phyloP scores from a whole-genome alignment of 2,797 vertebrate species.

The Notoglanidium macrostoma region DNA sequence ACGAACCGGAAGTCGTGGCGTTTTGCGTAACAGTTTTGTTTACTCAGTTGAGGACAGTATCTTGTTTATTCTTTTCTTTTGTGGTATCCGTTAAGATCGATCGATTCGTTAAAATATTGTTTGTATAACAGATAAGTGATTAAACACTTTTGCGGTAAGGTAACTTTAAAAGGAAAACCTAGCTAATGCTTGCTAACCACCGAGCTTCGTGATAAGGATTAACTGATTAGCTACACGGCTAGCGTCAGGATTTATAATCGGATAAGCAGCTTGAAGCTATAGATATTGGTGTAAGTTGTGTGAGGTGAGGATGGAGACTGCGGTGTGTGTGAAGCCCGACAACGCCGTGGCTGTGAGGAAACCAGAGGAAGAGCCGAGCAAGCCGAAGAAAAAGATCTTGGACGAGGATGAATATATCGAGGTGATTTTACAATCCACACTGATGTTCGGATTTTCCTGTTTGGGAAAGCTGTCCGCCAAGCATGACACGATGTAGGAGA shows the following conservation, averaged over 20 bases:
- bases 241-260: neutral
- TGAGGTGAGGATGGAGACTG: neutral
- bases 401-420: slow-evolving; percentile 52
- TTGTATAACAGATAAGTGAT: neutral
- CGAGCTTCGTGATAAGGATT: neutral
- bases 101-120: neutral
- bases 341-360: slow-evolving; percentile 35
- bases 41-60: neutral
- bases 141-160: neutral
- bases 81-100: neutral
- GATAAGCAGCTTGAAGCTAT: neutral
- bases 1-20: neutral
- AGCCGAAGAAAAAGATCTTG: slow-evolving; percentile 38
- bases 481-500: neutral
- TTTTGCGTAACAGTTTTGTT: neutral
- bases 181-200: neutral
- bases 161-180: neutral
- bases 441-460: neutral
- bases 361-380: slow-evolving; percentile 15
- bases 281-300: neutral
- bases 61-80: neutral
- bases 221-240: neutral
- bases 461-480: neutral
- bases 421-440: slow-evolving; percentile 15
- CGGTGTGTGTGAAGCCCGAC: slow-evolving; percentile 22